Evolutionary conservation across 2,797 vertebrate species (phyloP), one percentile per base, ranked within the genome.

Genomic region (Intellagama lesueurii): DNA sequence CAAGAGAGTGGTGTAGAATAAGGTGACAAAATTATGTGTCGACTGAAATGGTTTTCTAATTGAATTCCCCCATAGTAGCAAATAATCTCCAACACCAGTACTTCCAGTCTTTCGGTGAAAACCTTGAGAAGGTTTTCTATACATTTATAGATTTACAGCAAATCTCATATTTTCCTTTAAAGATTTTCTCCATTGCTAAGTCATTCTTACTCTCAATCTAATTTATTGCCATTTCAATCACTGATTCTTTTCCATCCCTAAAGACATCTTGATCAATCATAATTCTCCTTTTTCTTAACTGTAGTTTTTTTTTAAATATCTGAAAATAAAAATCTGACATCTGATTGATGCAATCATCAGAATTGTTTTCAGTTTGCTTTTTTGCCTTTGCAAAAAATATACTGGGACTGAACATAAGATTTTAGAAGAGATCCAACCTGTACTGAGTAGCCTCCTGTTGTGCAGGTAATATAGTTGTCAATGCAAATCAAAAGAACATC

Each of bases 111-210:
- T n/a, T 16, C 7, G 24, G 30, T 87, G 2, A 70, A 87, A 87
- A 87, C 40, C 28, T 81, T 49, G 7, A 44, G 26, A 56, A 56
- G 52, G 12, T 56, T 56, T 56, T 56, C 52, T 56, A 56, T 56
- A 56, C 52, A 11, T 56, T 56, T 56, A 56, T 56, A 56, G 9
- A 56, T 56, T 70, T 14, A 69, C 30, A 14, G 24, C 5, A 87
- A 81, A 40, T 40, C 9, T 44, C 24, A 80, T n/a, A 70, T 70
- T 80, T 81, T 81, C 68, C 81, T 81, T 87, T 72, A 60, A 81
- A 17, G 35, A 44, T 72, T 60, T 87, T 35, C 30, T 82, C 32
- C 79, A 32, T 14, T 75, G 17, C 17, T 26, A 40, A 73, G 70
- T 72, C 32, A 80, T 80, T 69, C 30, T 79, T 56, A 80, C 40